phyloP scores from a whole-genome alignment of 2,113 vertebrate species.

The Phodopus roborovskii region DNA sequence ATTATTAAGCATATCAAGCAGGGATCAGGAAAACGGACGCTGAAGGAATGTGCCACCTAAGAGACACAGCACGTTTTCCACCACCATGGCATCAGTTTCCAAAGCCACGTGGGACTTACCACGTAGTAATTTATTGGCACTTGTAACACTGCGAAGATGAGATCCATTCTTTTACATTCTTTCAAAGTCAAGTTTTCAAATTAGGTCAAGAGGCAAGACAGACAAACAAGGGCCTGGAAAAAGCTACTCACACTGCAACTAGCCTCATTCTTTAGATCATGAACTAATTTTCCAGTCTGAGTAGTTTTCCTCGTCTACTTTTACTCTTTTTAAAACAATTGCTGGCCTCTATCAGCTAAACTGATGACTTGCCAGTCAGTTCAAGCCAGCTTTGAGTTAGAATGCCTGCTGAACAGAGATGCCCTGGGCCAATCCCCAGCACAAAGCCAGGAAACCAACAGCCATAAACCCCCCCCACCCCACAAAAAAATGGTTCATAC shows the following conservation, averaged over 20 bases:
- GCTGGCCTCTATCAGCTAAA: not conserved
- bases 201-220: not conserved
- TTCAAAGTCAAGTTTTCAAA: conserved; percentile 25
- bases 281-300: not conserved
- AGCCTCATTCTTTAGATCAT: not conserved
- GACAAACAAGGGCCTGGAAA: not conserved
- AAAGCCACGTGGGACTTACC: conserved; percentile 43
- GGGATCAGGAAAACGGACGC: conserved; percentile 17
- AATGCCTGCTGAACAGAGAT: not conserved
- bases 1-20: conserved; percentile 48
- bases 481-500: not conserved
- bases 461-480: not conserved
- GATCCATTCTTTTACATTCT: not conserved
- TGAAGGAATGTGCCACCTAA: not conserved
- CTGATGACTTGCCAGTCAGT: not conserved
- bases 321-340: conserved; percentile 38
- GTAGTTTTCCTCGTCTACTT: not conserved
- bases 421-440: not conserved
- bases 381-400: not conserved
- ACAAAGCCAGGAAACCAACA: not conserved
- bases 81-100: not conserved
- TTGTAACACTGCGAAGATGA: conserved; percentile 8
- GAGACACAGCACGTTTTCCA: not conserved
- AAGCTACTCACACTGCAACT: rapidly evolving
- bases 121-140: conserved; percentile 50